Evolutionary conservation across 2,797 vertebrate genomes (phyloP), one percentile per base, ranked within the genome.

Genomic region (Acomys russatus): DNA sequence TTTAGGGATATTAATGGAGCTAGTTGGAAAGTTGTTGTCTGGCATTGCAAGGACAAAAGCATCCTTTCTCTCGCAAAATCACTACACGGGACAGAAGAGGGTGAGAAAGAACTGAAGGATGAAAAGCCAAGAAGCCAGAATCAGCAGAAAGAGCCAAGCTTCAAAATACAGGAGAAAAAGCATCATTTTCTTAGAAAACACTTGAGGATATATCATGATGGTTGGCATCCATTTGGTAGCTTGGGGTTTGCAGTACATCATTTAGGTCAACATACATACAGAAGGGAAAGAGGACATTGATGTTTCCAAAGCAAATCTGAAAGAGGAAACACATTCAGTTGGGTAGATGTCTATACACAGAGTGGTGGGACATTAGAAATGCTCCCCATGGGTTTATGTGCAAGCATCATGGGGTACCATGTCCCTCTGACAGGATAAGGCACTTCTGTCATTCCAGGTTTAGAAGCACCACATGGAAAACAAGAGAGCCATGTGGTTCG

Each of bases 391-490:
- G 98, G 98, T 98, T 98, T 96, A 98, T 98, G 98, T 98, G 99
- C 98, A 98, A 98, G 98, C 98, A 96, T 98, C 98, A 44, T 98
- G 97, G 97, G 98, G 97, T 98, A 98, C 98, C 97, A 98, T 98
- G 96, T 97, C 98, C 98, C 98, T 99, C 98, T 97, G 92, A 94
- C 97, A 97, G 96, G 92, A 94, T 73, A 86, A 94, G 20, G 94
- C 80, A 63, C 86, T 97, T 92, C 88, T 97, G 98, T 99, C 99
- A 99, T 98, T 99, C 98, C 98, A 99, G 97, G 92, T 98, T 97
- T 87, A 99, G 96, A 96, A 99, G 99, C 98, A 99, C 99, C 99
- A 99, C 99, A 0, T 99, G 99, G 68, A 99, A 99, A 97, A 99
- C 98, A n/a, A 99, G 98, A 92, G 98, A 99, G 94, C 98, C 99